Evolutionary conservation across 2,797 vertebrate species (phyloP).

Genomic region (Lacerta agilis): DNA sequence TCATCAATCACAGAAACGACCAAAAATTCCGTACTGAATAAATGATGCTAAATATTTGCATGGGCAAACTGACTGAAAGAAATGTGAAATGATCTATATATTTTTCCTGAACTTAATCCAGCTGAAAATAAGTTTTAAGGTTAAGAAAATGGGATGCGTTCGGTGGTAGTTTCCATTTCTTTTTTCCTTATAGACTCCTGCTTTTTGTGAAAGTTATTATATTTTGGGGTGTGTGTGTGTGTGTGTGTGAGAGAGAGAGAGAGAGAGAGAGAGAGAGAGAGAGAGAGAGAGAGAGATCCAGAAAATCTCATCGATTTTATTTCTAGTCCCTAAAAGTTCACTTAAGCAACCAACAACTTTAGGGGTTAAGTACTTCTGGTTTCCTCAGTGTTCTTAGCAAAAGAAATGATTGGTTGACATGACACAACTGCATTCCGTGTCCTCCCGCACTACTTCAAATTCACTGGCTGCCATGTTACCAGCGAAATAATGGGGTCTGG

Average conservation of each 20-base stretch:
- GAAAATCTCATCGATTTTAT: background rate
- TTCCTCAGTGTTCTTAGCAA: background rate
- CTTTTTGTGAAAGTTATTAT: background rate
- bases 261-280: background rate
- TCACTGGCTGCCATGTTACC: background rate
- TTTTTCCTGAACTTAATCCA: background rate
- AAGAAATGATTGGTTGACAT: no score
- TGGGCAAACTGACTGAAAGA: constrained; percentile 4
- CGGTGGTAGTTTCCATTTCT: background rate
- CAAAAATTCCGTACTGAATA: background rate
- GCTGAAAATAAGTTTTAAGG: background rate
- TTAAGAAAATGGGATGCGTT: fast-evolving
- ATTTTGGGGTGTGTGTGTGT: no score
- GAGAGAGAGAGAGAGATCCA: background rate
- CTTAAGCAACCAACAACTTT: background rate
- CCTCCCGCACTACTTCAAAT: background rate
- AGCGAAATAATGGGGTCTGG: no score
- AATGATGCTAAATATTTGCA: constrained; percentile 18
- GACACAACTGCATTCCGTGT: background rate
- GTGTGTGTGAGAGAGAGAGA: no score
- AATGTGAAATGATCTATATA: background rate
- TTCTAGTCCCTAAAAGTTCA: background rate
- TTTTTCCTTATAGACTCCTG: background rate
- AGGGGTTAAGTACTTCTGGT: no score
- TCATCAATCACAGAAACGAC: background rate